Evolutionary conservation across 2,888 invertebrate genomes (phyloP).

Genomic region (Torymus aiolomorphi): DNA sequence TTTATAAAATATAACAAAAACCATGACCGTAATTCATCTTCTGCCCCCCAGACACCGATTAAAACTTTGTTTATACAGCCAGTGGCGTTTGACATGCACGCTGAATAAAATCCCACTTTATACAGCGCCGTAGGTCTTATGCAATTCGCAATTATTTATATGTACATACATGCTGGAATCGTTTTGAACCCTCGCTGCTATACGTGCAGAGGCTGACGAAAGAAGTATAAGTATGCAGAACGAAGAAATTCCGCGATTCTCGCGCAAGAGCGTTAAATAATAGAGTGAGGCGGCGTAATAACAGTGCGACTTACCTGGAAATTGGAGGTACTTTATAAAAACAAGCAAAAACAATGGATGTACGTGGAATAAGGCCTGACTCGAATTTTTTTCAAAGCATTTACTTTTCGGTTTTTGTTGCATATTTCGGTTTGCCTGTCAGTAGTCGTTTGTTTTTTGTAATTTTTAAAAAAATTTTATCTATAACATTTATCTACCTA

Average conservation of each 20-base stretch:
- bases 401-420: not conserved
- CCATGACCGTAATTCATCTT: too few species aligned
- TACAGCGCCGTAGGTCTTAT: not conserved
- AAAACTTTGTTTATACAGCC: too few species aligned
- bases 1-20: too few species aligned
- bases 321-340: slow-evolving; percentile 19
- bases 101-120: not conserved
- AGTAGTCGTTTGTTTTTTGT: too few species aligned
- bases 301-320: slow-evolving; percentile 6
- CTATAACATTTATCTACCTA: too few species aligned
- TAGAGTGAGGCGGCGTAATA: slow-evolving; percentile 16
- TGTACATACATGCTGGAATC: not conserved
- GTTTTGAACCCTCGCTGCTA: not conserved
- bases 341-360: slow-evolving; percentile 10
- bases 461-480: too few species aligned
- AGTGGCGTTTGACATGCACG: too few species aligned
- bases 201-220: not conserved
- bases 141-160: not conserved
- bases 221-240: not conserved
- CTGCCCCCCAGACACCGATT: too few species aligned
- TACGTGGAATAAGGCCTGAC: too few species aligned
- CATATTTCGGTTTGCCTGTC: too few species aligned
- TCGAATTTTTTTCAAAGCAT: not conserved
- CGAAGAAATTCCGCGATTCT: slow-evolving; percentile 20
- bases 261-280: slow-evolving; percentile 29